Base-by-base conservation (phyloP, 2,888 invertebrate species). In the Ischnura elegans region DNA sequence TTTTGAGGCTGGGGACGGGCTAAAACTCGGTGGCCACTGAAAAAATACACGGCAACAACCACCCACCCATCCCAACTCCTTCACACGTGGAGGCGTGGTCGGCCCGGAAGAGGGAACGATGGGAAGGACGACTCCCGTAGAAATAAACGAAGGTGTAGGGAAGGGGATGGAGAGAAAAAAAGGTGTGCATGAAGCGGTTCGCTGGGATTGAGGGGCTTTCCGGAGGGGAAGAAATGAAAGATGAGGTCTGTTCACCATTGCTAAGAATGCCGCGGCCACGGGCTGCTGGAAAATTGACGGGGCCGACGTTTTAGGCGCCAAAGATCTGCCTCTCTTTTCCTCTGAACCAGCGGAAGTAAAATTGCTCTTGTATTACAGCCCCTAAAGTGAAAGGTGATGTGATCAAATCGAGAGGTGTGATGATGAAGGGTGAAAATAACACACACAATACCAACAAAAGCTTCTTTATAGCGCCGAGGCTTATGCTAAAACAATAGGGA, bases 21-120 rank as follows among this genome's bases (percentile, higher is more conserved):
- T n/a, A 42, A 61, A 61, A 90, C 55, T 90, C 61, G 25, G 90
- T 90, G 90, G 61, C 90, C 43, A 90, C 61, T 42, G 90, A 55
- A 90, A 87, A 87, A 90, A 90, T 66, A 61, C 55, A 36, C 45
- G 19, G 51, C 19, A 19, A 36, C 43, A 2, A 43, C 10, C 90
- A 43, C 66, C 51, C 51, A 2, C 19, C 51, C 51, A n/a, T 51
- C 61, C 43, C 90, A 45, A 61, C 61, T 61, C 42, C 55, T 55
- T 36, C 55, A 25, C 86, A 21, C 13, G 21, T 36, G 76, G 55
- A 61, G 90, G 90, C 90, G 90, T 90, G 90, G 90, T 43, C 47
- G 90, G 90, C 25, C 13, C 10, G 51, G 87, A 55, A 87, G 87
- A 87, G 55, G 87, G 87, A 55, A 86, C 43, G 46, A 25, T 86